Conservation (phyloP, 1,140 invertebrate genomes). For the Metopolophium dirhodum region DNA sequence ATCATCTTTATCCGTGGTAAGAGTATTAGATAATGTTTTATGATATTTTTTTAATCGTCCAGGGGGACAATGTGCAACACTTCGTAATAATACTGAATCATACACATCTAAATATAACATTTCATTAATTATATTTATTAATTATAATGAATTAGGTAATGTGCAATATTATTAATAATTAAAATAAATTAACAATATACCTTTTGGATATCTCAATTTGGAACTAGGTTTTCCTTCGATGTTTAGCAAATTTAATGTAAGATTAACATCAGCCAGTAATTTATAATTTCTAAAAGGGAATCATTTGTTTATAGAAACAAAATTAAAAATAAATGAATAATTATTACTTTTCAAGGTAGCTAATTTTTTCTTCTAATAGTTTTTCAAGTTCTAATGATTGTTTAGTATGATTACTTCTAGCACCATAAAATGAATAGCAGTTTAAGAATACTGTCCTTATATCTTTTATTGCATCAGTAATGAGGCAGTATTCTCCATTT, state of each 20-base stretch:
- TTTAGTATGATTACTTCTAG: constrained; percentile 64
- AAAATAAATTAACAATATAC: neutral
- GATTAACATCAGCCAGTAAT: neutral
- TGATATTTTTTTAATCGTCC: constrained; percentile 36
- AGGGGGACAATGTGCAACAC: constrained; percentile 38
- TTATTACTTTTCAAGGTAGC: constrained; percentile 64
- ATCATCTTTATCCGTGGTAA: constrained; percentile 20
- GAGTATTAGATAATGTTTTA: constrained; percentile 19
- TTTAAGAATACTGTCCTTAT: constrained; percentile 67
- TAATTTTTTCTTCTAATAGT: constrained; percentile 66
- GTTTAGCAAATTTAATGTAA: constrained; percentile 22
- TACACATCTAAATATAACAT: constrained; percentile 48
- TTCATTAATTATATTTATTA: neutral
- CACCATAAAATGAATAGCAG: constrained; percentile 67
- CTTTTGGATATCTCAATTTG: constrained; percentile 10
- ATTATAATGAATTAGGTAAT: neutral
- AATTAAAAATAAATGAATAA: neutral
- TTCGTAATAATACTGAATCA: constrained; percentile 38
- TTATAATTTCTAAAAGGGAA: constrained; percentile 24
- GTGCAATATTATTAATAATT: neutral
- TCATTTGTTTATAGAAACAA: neutral
- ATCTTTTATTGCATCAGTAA: constrained; percentile 66
- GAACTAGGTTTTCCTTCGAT: neutral
- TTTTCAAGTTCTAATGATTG: constrained; percentile 65
- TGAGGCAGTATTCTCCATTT: constrained; percentile 62